A percentile compares a stretch with the other conserved stretches of the same genome.
Evolutionary conservation across 2,888 invertebrate genomes (phyloP).

Genomic region (Mycalesis mineus): DNA sequence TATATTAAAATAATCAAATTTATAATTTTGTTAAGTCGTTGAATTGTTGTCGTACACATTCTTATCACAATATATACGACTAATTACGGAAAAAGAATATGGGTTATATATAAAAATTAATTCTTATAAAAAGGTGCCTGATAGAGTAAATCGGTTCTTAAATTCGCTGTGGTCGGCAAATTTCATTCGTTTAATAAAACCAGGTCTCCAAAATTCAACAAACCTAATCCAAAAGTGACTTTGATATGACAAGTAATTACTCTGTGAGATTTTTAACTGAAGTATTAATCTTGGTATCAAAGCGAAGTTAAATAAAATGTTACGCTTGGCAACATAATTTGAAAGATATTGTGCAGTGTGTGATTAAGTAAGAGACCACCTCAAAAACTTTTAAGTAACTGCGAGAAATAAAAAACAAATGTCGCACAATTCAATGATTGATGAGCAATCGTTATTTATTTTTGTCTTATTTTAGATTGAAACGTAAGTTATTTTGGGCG

Average conservation of each 20-base stretch:
- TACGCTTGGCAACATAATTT: slow-evolving; percentile 32
- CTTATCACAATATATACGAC: too few species aligned
- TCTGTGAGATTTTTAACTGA: slow-evolving; percentile 27
- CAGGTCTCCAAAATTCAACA: slow-evolving; percentile 15
- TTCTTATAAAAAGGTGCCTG: too few species aligned
- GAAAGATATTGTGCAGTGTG: slow-evolving; percentile 27
- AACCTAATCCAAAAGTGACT: slow-evolving; percentile 26
- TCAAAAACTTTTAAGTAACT: neutral
- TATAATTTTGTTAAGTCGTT: too few species aligned
- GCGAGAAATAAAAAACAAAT: neutral
- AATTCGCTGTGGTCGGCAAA: neutral
- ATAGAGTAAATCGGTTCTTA: too few species aligned
- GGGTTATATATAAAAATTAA: too few species aligned
- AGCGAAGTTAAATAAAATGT: slow-evolving; percentile 28
- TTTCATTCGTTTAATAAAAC: neutral
- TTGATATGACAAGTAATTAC: slow-evolving; percentile 36
- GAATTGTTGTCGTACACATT: too few species aligned
- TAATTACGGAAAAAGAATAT: too few species aligned
- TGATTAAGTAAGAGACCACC: slow-evolving; percentile 11
- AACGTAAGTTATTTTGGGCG: too few species aligned
- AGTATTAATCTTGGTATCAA: slow-evolving; percentile 25
- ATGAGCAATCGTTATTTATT: too few species aligned
- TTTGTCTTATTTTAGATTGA: too few species aligned
- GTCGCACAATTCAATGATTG: neutral
- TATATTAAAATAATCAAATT: too few species aligned